Conservation (phyloP, 2,113 vertebrate species). For the Picathartes gymnocephalus region DNA sequence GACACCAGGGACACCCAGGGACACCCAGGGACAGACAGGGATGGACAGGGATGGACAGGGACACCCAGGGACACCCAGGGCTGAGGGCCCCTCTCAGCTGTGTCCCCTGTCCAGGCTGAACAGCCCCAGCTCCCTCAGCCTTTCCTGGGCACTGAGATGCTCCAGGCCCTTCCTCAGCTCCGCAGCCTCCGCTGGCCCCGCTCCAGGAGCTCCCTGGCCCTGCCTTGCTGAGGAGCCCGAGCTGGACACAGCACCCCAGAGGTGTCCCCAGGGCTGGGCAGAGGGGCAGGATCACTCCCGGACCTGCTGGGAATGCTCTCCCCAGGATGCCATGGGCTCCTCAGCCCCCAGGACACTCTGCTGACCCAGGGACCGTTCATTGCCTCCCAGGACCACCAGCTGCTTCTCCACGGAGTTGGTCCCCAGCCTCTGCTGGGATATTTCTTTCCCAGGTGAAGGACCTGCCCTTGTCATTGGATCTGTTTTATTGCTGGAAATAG, state of each 20-base stretch:
- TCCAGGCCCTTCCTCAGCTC: not conserved
- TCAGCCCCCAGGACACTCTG: not conserved
- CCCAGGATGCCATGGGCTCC: not conserved
- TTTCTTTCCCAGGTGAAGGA: not conserved
- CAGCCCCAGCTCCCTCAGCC: not conserved
- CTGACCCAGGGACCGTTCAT: not conserved
- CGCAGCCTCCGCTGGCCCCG: not conserved
- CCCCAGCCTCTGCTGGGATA: not conserved
- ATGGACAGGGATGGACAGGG: no score
- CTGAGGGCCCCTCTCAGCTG: no score
- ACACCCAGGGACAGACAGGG: no score
- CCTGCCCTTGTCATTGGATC: not conserved
- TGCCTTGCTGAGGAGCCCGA: not conserved
- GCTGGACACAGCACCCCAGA: not conserved
- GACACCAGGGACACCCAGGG: no score
- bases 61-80: no score
- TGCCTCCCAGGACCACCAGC: not conserved
- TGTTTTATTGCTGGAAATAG: not conserved
- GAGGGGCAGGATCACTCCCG: not conserved
- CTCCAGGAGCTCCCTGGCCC: not conserved
- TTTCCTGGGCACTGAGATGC: not conserved
- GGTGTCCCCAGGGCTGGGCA: not conserved
- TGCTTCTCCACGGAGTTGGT: not conserved
- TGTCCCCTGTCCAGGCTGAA: no score
- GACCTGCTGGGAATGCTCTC: not conserved